Conservation (phyloP, 2,797 vertebrate species). For the Picus viridis region DNA sequence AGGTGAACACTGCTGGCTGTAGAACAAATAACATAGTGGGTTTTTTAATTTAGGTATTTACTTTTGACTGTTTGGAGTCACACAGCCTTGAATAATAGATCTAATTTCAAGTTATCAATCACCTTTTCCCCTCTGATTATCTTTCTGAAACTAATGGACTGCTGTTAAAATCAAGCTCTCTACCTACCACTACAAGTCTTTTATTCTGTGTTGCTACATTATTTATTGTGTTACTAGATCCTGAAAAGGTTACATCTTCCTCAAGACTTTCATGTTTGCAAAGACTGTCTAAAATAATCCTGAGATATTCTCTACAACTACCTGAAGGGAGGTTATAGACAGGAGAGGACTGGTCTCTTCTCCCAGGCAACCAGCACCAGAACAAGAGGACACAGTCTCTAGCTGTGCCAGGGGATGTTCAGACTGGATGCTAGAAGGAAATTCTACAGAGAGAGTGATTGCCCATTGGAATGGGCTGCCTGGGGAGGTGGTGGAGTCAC, state of each 20-base stretch:
- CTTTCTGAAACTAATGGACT: not conserved
- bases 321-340: too few relatives aligned
- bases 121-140: not conserved
- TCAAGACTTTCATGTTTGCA: not conserved
- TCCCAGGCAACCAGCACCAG: too few relatives aligned
- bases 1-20: not conserved
- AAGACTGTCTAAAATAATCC: not conserved
- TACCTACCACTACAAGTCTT: too few relatives aligned
- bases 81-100: not conserved
- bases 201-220: not conserved
- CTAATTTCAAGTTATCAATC: constrained; percentile 5
- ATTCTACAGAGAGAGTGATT: too few relatives aligned
- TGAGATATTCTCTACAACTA: not conserved
- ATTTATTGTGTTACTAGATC: not conserved
- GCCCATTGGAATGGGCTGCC: too few relatives aligned
- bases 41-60: constrained; percentile 15
- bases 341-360: too few relatives aligned
- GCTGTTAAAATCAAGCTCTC: not conserved
- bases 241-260: not conserved
- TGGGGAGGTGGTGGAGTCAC: too few relatives aligned
- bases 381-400: too few relatives aligned
- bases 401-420: too few relatives aligned
- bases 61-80: not conserved
- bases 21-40: not conserved
- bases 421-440: too few relatives aligned